These are phyloP conservation scores for Ametastegia equiseti DNA, from an alignment of 2,888 invertebrate species.

Conservation along the genomic window DNA sequence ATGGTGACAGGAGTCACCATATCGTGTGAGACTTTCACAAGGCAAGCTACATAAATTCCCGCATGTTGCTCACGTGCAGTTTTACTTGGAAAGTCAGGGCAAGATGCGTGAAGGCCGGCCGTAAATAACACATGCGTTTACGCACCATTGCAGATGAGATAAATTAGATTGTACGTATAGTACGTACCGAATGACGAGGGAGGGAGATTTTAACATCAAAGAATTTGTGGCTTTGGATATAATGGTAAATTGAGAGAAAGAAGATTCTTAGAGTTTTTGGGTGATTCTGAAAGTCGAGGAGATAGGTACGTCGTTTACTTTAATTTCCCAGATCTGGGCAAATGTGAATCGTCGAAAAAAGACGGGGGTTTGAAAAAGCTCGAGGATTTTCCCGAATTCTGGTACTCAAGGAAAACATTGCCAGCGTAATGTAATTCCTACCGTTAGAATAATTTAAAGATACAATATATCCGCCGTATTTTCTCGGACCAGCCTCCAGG, in stretches of 20 bases:
- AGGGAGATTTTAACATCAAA: neutral
- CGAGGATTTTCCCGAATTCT: neutral
- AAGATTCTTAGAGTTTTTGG: neutral
- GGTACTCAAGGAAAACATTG: neutral
- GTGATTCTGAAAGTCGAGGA: neutral
- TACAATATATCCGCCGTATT: neutral
- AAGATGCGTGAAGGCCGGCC: conserved; percentile 11
- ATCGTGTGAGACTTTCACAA: conserved; percentile 17
- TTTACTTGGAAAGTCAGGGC: neutral
- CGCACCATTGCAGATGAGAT: conserved; percentile 18
- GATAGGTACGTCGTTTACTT: neutral
- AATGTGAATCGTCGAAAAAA: neutral
- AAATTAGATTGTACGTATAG: conserved; percentile 25
- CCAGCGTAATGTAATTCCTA: conserved; percentile 17
- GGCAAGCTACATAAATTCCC: conserved; percentile 16
- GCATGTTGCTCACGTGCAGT: neutral
- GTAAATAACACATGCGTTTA: conserved; percentile 14
- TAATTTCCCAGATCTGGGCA: neutral
- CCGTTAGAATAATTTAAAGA: neutral
- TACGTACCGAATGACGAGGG: neutral
- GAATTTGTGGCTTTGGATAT: neutral
- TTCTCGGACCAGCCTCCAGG: neutral
- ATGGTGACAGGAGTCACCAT: neutral
- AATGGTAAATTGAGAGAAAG: neutral
- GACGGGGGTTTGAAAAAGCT: neutral